Evolutionary conservation across 2,113 vertebrate genomes (phyloP).

Genomic region (Malurus alboscapulatus): DNA sequence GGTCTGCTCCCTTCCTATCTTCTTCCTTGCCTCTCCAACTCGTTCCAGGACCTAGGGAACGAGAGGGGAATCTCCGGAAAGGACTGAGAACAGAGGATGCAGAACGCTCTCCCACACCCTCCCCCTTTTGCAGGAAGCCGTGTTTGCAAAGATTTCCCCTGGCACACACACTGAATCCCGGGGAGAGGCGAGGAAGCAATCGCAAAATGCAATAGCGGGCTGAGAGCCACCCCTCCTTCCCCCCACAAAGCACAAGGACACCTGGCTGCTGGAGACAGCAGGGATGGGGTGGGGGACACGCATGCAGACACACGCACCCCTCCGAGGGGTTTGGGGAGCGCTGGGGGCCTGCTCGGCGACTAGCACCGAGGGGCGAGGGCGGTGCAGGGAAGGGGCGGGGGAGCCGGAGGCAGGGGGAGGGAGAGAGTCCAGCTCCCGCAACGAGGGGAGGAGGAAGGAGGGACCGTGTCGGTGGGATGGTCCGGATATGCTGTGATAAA

Average conservation of each 20-base stretch:
- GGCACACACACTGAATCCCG: background rate
- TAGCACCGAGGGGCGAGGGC: background rate
- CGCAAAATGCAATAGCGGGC: background rate
- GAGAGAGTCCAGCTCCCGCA: background rate
- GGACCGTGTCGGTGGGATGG: conserved; percentile 60
- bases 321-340: rapidly evolving
- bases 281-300: background rate
- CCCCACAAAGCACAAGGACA: background rate
- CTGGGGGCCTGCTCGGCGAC: background rate
- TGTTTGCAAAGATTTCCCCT: background rate
- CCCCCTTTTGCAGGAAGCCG: background rate
- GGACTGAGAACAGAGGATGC: background rate
- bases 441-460: conserved; percentile 44
- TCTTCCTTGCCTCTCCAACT: background rate
- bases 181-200: background rate
- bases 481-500: conserved; percentile 70
- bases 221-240: background rate
- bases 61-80: background rate
- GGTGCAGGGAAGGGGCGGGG: background rate
- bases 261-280: background rate
- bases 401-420: background rate
- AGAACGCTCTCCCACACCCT: background rate
- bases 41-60: background rate
- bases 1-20: background rate
- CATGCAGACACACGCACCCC: background rate